Percentiles rank a stretch among this genome's conserved stretches.
Evolutionary conservation across 2,113 vertebrate species (phyloP).

Genomic region (Fregata magnificens): DNA sequence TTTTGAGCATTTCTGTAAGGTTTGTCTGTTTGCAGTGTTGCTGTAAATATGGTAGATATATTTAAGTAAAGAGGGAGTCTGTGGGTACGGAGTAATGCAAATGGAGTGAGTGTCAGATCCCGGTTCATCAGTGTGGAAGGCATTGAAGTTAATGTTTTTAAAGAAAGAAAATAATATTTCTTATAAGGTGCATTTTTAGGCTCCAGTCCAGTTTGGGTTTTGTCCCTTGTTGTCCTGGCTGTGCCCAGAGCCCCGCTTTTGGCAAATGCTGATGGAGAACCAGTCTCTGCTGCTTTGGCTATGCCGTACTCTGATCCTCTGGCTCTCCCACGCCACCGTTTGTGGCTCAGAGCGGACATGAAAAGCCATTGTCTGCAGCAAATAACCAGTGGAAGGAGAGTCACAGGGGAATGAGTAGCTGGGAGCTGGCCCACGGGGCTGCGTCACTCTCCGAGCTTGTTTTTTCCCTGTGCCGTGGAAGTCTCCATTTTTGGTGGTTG

Average conservation of each 20-base stretch:
- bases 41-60: neutral
- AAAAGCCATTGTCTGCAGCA: neutral
- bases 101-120: neutral
- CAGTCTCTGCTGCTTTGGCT: neutral
- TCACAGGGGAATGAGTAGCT: no score
- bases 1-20: neutral
- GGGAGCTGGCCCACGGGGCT: no score
- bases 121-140: neutral
- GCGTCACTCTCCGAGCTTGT: neutral
- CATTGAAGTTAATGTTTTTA: neutral
- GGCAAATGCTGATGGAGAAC: neutral
- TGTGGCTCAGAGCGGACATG: neutral
- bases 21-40: neutral
- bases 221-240: neutral
- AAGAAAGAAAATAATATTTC: neutral
- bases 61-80: neutral
- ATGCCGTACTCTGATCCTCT: no score
- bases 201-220: no score
- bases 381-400: neutral
- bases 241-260: neutral
- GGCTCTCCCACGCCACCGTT: neutral
- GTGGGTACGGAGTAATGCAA: neutral
- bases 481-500: neutral
- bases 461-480: rapidly evolving
- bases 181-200: neutral